Percentiles rank a stretch among this genome's conserved stretches.
Evolutionary conservation across 2,888 invertebrate genomes (phyloP).

Genomic region (Cheilosia vulpina): DNA sequence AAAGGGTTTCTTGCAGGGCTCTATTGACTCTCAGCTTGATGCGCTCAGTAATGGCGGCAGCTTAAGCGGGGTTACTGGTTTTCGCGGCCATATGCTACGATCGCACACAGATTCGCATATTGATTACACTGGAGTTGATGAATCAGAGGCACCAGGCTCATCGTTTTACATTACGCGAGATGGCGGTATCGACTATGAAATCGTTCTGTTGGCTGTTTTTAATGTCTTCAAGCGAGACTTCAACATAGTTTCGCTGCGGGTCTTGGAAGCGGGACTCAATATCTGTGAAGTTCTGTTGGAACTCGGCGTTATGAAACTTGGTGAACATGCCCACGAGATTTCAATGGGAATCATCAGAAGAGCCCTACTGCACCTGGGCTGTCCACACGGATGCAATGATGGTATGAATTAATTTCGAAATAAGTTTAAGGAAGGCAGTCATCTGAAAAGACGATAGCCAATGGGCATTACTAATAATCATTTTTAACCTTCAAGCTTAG

Average conservation of each 20-base stretch:
- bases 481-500: too few species aligned
- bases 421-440: too few species aligned
- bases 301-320: constrained; percentile 90
- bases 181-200: constrained; percentile 96
- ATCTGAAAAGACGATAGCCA: too few species aligned
- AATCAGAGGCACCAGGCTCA: constrained; percentile 94
- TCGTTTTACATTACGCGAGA: constrained; percentile 96
- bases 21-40: constrained; percentile 93
- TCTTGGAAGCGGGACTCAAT: constrained; percentile 96
- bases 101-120: constrained; percentile 97
- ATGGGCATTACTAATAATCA: too few species aligned
- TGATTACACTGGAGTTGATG: constrained; percentile 93
- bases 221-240: constrained; percentile 93
- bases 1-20: constrained; percentile 86
- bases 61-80: constrained; percentile 79
- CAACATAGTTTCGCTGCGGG: constrained; percentile 92
- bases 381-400: constrained; percentile 95
- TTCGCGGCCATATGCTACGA: constrained; percentile 88
- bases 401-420: constrained; percentile 82
- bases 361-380: constrained; percentile 93
- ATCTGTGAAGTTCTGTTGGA: constrained; percentile 96
- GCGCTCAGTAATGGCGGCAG: constrained; percentile 82
- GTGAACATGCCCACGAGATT: constrained; percentile 83
- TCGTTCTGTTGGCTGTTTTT: constrained; percentile 93
- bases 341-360: constrained; percentile 83